Base-by-base conservation (phyloP, 2,113 vertebrate genomes). In the Myrmecobius fasciatus region DNA sequence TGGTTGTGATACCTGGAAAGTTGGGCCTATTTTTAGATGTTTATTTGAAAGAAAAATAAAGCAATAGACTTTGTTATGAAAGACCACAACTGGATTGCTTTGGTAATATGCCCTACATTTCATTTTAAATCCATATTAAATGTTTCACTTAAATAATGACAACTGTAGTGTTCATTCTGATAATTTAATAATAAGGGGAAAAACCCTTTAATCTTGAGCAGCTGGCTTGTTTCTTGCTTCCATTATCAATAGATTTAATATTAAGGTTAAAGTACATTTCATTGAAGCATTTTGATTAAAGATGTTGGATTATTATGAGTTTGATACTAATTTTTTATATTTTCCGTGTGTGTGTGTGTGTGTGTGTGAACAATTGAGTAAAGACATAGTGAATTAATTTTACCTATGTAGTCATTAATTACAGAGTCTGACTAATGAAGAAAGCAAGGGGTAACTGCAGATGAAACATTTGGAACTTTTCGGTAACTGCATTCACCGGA, bases 171-270 rank as follows among this genome's bases (percentile, higher is more conserved):
- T 90, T 91, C 52, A 83, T 92, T 94, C 60, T 93, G 54, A 96
- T 94, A 90, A 91, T 92, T 94, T 95, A 92, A 95, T 92, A 53
- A 93, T 51, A 51, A 88, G 90, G 28, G 92, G 75, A 92, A 67
- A 83, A 83, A 83, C 7, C 36, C 67, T 83, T 83, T 83, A 36
- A 75, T 43, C 67, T 91, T 83, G 28, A 31, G 12, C 52, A 56
- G 48, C 14, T 67, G 36, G 52, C 31, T 96, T 95, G 92, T 90
- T 75, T 91, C 51, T 90, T 93, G 31, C 52, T 48, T 92, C 31
- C 47, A 20, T 83, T 28, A 51, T 90, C 2, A 53, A 51, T 90
- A 53, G 12, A 8, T 52, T 96, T 14, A 75, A 47, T 17, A 22
- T 89, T 92, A 92, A 83, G 20, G 5, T 91, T 92, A 89, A 52